Conservation (phyloP, 2,113 vertebrate genomes). For the Megalops atlanticus region DNA sequence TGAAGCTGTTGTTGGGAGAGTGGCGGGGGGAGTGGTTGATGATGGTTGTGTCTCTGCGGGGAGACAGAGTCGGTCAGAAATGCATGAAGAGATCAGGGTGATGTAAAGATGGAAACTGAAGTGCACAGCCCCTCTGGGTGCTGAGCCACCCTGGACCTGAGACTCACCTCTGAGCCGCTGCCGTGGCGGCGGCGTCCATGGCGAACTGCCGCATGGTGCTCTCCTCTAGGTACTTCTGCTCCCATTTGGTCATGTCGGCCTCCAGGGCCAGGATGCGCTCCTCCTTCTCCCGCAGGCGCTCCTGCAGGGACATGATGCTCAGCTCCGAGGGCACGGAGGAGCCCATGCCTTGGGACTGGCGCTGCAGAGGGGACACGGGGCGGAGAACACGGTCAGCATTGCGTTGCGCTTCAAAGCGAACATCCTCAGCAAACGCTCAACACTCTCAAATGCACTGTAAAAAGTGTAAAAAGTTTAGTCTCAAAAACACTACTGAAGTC, state of each 20-base stretch:
- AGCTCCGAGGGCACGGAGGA: slow-evolving; percentile 52
- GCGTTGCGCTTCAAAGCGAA: not conserved
- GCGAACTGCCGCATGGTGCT: slow-evolving; percentile 97
- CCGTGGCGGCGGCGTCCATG: slow-evolving; percentile 93
- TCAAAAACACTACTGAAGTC: too few species aligned
- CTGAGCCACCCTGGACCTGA: not conserved
- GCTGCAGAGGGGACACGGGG: slow-evolving; percentile 60
- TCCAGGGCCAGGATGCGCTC: slow-evolving; percentile 91
- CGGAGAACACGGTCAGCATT: accelerated
- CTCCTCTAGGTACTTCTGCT: slow-evolving; percentile 97
- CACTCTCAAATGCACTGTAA: too few species aligned
- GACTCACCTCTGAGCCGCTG: slow-evolving; percentile 82
- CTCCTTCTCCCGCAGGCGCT: slow-evolving; percentile 89
- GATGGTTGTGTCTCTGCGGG: slow-evolving; percentile 87
- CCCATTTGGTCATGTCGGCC: slow-evolving; percentile 98
- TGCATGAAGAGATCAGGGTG: not conserved
- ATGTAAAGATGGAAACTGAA: too few species aligned
- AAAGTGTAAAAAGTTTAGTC: too few species aligned
- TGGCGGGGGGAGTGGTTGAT: slow-evolving; percentile 91
- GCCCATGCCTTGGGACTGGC: slow-evolving; percentile 64
- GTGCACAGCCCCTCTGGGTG: not conserved
- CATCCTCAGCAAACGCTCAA: not conserved
- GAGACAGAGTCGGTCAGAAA: not conserved
- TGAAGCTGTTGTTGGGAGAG: slow-evolving; percentile 92
- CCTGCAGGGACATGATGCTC: slow-evolving; percentile 72